Evolutionary conservation across 1,140 invertebrate genomes (phyloP).

Genomic region (Pissodes strobi): DNA sequence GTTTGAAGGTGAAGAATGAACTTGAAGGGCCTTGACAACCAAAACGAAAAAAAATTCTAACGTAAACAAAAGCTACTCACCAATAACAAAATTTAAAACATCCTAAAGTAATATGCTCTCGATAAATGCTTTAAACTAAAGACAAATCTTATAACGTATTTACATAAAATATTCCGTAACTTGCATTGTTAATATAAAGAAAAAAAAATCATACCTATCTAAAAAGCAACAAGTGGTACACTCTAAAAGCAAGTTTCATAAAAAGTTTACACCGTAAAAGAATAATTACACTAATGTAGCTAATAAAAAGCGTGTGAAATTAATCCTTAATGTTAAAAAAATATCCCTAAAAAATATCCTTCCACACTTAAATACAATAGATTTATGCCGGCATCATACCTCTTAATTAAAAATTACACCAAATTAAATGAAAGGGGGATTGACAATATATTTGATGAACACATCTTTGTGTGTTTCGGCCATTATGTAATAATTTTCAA

Average conservation of each 20-base stretch:
- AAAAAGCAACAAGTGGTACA: slow-evolving; percentile 25
- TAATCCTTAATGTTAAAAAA: slow-evolving; percentile 2
- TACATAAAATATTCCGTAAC: slow-evolving; percentile 4
- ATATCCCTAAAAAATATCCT: not conserved
- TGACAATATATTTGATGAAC: too few species aligned
- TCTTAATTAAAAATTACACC: too few species aligned
- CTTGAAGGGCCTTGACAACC: not conserved
- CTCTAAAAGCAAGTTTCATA: slow-evolving; percentile 11
- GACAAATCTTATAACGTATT: slow-evolving; percentile 4
- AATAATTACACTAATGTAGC: not conserved
- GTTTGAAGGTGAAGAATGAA: not conserved
- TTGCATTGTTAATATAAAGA: slow-evolving; percentile 15
- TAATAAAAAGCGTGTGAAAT: slow-evolving; percentile 8
- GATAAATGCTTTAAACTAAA: slow-evolving; percentile 23
- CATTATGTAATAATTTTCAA: not conserved
- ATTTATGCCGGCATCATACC: not conserved
- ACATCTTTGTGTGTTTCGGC: too few species aligned
- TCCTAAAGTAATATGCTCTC: slow-evolving; percentile 9
- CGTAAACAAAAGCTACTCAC: not conserved
- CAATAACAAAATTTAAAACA: slow-evolving; percentile 26
- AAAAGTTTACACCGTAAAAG: slow-evolving; percentile 20
- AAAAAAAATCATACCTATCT: slow-evolving; percentile 9
- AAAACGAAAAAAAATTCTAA: slow-evolving; percentile 15
- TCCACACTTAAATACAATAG: not conserved
- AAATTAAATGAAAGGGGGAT: too few species aligned